Evolutionary conservation across 2,797 vertebrate genomes (phyloP).

Genomic region (Coendou prehensilis): DNA sequence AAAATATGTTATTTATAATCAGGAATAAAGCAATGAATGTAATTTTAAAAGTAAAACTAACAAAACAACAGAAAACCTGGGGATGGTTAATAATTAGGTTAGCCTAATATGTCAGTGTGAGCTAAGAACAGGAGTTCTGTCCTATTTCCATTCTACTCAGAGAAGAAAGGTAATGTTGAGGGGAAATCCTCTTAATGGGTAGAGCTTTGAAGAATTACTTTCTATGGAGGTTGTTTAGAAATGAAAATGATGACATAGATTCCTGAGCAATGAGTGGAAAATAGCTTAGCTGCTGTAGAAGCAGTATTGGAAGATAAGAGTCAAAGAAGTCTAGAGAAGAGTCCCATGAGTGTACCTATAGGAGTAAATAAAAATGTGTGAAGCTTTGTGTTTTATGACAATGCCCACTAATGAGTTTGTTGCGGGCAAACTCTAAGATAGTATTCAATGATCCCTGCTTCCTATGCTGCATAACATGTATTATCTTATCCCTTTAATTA

Average conservation of each 20-base stretch:
- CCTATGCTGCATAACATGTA: not conserved
- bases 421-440: not conserved
- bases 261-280: not conserved
- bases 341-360: not conserved
- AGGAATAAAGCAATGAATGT: not conserved
- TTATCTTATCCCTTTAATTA: not conserved
- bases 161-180: not conserved
- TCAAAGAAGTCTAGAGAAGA: not conserved
- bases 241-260: not conserved
- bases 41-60: conserved; percentile 10
- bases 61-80: not conserved
- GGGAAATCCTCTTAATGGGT: not conserved
- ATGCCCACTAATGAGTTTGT: not conserved
- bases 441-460: no score
- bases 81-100: not conserved
- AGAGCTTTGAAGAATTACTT: not conserved
- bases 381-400: not conserved
- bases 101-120: not conserved
- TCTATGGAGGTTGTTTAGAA: not conserved
- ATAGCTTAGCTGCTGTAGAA: not conserved
- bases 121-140: not conserved
- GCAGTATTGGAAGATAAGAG: not conserved
- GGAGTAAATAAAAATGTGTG: not conserved
- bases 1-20: not conserved
- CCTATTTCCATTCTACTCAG: not conserved